phyloP scores from a whole-genome alignment of 2,113 vertebrate genomes.

The western clawed frog (Xenopus tropicalis) region DNA sequence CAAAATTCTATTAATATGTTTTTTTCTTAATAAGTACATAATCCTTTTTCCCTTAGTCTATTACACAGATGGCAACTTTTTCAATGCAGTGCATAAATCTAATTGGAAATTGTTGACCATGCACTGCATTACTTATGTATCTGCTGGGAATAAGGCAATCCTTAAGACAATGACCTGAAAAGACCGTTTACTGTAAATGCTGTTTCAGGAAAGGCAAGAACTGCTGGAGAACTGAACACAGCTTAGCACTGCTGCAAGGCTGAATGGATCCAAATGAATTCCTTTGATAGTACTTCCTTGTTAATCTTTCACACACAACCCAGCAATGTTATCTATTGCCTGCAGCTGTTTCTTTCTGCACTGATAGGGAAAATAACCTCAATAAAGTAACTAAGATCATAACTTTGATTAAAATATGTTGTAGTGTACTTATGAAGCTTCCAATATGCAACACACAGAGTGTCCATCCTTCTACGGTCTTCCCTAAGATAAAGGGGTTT shows the following conservation, averaged over 20 bases:
- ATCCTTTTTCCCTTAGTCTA: too few species aligned
- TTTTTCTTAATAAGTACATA: too few species aligned
- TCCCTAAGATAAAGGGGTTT: too few species aligned
- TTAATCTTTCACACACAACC: slow-evolving; percentile 42
- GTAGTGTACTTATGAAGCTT: background rate
- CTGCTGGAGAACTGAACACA: background rate
- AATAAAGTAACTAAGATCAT: slow-evolving; percentile 13
- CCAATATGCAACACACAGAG: slow-evolving; percentile 3
- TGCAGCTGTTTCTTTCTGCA: slow-evolving; percentile 26
- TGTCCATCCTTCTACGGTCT: too few species aligned
- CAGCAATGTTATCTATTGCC: slow-evolving; percentile 32
- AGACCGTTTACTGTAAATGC: too few species aligned
- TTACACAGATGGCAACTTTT: too few species aligned
- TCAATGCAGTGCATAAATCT: too few species aligned
- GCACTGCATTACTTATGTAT: too few species aligned
- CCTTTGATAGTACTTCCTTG: slow-evolving; percentile 28
- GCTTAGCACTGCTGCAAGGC: slow-evolving; percentile 16
- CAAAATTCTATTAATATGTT: too few species aligned
- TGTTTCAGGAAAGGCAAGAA: slow-evolving; percentile 12
- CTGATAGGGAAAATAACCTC: background rate
- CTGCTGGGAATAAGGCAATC: too few species aligned
- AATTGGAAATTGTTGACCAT: too few species aligned
- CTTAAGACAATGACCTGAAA: too few species aligned
- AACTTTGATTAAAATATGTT: slow-evolving; percentile 24
- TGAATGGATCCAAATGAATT: slow-evolving; percentile 34